These are phyloP conservation scores for Drosophila aff. DNA, from an alignment of 1,140 invertebrate species.

Conservation along the genomic window DNA sequence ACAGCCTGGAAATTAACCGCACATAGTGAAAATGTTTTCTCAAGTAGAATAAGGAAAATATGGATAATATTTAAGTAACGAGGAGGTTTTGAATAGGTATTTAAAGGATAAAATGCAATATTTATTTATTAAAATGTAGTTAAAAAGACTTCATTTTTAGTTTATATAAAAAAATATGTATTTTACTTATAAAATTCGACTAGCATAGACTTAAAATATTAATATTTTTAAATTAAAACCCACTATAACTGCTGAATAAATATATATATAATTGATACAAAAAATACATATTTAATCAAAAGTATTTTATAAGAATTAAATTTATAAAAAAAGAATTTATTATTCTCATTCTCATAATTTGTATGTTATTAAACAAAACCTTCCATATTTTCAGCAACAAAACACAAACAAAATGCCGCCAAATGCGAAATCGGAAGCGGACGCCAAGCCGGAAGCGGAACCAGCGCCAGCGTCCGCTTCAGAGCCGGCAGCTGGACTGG, in stretches of 20 bases:
- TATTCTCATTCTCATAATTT: not conserved
- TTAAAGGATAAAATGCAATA: not conserved
- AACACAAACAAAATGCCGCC: constrained; percentile 78
- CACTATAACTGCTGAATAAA: not conserved
- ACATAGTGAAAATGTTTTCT: not conserved
- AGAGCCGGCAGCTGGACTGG: constrained; percentile 60
- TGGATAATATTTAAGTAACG: not conserved
- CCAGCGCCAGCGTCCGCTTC: constrained; percentile 71
- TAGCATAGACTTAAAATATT: not conserved
- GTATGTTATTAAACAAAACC: too few species aligned
- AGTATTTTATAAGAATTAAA: too few species aligned
- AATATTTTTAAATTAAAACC: not conserved
- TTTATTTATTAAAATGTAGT: not conserved
- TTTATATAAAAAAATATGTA: not conserved
- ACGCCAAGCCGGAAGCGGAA: constrained; percentile 62
- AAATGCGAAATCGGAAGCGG: constrained; percentile 73
- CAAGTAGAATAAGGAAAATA: constrained; percentile 1
- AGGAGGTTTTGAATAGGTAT: not conserved
- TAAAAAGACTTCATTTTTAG: not conserved
- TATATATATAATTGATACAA: too few species aligned
- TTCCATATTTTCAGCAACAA: constrained; percentile 23
- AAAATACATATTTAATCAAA: too few species aligned
- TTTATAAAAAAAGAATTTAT: too few species aligned
- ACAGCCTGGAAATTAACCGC: constrained; percentile 29
- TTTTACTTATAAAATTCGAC: not conserved